phyloP scores from a whole-genome alignment of 1,140 invertebrate species.

The Pseudomyrmex sp. region DNA sequence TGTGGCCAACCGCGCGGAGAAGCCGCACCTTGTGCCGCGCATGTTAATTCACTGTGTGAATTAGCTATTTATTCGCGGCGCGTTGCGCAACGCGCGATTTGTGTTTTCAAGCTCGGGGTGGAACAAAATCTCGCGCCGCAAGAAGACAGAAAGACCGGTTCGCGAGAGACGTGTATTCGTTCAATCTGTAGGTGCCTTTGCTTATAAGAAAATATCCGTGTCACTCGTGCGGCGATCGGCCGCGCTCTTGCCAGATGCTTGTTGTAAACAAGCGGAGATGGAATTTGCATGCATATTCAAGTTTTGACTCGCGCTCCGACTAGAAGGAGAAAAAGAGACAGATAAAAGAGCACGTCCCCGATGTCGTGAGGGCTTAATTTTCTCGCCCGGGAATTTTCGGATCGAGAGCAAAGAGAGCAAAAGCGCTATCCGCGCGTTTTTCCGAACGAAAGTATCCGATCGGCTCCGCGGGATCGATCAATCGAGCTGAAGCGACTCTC shows the following conservation, averaged over 20 bases:
- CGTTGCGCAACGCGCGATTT: too few species aligned
- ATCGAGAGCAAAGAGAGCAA: conserved; percentile 34
- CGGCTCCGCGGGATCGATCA: conserved; percentile 14
- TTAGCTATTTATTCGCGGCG: too few species aligned
- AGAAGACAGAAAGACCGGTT: conserved; percentile 7
- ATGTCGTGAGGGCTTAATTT: conserved; percentile 51
- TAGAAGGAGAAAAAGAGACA: neutral
- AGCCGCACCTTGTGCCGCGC: too few species aligned
- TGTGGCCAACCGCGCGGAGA: too few species aligned
- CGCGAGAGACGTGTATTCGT: neutral
- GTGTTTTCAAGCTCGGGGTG: conserved; percentile 23
- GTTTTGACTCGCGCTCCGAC: neutral
- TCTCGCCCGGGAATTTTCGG: conserved; percentile 24
- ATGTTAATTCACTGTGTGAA: too few species aligned
- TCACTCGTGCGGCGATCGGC: conserved; percentile 68
- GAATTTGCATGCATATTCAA: conserved; percentile 81
- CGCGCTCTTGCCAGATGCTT: conserved; percentile 69
- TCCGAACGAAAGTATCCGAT: conserved; percentile 57
- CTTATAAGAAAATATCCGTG: conserved; percentile 77
- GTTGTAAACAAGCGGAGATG: conserved; percentile 77
- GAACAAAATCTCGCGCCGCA: neutral
- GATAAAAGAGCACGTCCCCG: conserved; percentile 33
- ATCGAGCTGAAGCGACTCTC: conserved; percentile 40
- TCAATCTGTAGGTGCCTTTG: conserved; percentile 59
- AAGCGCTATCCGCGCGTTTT: conserved; percentile 40